Percentiles rank a stretch among this genome's conserved stretches.
Evolutionary conservation across 2,888 invertebrate genomes (phyloP).

Genomic region (Phortica magna): DNA sequence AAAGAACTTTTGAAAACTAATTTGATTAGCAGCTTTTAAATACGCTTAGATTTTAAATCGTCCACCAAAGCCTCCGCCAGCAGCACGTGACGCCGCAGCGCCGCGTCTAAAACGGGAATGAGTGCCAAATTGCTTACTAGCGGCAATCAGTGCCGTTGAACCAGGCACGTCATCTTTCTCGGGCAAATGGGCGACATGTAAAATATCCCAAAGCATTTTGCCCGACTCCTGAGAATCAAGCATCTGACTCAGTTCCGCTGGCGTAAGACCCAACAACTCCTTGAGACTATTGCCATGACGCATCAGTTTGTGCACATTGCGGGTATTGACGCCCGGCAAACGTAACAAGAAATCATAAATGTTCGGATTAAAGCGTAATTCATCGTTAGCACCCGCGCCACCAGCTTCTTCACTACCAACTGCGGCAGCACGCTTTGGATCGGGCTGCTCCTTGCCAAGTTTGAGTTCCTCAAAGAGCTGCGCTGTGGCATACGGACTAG

Average conservation of each 20-base stretch:
- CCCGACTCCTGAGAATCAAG: conserved; percentile 86
- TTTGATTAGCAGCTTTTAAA: not conserved
- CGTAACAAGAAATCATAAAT: conserved; percentile 90
- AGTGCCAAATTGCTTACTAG: conserved; percentile 63
- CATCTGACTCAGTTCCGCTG: conserved; percentile 84
- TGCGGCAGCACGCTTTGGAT: conserved; percentile 84
- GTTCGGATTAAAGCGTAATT: conserved; percentile 84
- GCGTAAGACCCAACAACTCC: conserved; percentile 81
- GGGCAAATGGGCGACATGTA: conserved; percentile 84
- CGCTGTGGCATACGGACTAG: conserved; percentile 96
- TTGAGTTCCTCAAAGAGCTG: conserved; percentile 97
- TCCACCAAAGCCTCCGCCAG: not conserved
- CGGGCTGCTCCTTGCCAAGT: conserved; percentile 90
- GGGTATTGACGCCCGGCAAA: conserved; percentile 92
- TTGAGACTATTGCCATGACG: conserved; percentile 85
- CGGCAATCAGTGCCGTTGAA: conserved; percentile 64
- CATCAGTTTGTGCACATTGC: conserved; percentile 88
- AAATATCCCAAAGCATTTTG: conserved; percentile 83
- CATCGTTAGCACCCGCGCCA: conserved; percentile 77
- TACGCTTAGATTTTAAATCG: conserved; percentile 3
- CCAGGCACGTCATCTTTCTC: conserved; percentile 78
- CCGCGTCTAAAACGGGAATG: conserved; percentile 19
- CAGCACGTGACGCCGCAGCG: not conserved
- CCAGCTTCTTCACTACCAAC: conserved; percentile 83
- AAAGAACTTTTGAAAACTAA: no score